Base-by-base conservation (phyloP, 1,140 invertebrate species). In the Drosophila subpulchrella region DNA sequence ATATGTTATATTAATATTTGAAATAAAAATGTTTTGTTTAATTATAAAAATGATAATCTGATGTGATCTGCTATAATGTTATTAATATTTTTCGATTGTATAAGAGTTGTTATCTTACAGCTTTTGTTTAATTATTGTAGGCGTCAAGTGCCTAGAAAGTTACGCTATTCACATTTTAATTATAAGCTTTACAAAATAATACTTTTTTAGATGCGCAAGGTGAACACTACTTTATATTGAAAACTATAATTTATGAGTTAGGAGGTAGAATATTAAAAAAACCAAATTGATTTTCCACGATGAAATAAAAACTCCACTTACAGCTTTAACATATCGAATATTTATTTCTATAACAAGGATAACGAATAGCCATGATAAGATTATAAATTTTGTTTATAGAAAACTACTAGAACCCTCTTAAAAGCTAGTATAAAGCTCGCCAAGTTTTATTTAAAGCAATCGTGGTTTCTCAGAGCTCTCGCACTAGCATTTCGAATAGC, bases 401-500 rank as follows among this genome's bases (percentile, higher is more conserved):
- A 38, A 54, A 54, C 10, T 17, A 11, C 20, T 15, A 2, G 6
- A 38, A 51, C n/a, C 30, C 15, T 17, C 5, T 46, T 11, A 61
- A 57, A 42, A 59, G 60, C 38, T 59, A 11, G 6, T 3, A 2
- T 13, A 67, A 67, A 63, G 47, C 60, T 68, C 27, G 0, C 3
- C 3, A 17, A 8, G 4, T 12, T 36, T 2, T 8, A 17, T 15
- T 34, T 63, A 39, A 67, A 53, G 6, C 27, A 0, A 6, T 4
- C 15, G n/a, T 15, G 12, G 1, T 36, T 1, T n/a, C 10, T 12
- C 20, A 17, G 6, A 32, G 7, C 2, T 55, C 0, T 24, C 10
- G 13, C 34, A 60, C 5, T 38, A 6, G 3, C 10, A 39, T 10
- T 7, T 50, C 12, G 6, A 3, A 48, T 2, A 27, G 13, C 24